Conservation (phyloP, 1,140 invertebrate genomes). For the Zaprionus kolodkinae region DNA sequence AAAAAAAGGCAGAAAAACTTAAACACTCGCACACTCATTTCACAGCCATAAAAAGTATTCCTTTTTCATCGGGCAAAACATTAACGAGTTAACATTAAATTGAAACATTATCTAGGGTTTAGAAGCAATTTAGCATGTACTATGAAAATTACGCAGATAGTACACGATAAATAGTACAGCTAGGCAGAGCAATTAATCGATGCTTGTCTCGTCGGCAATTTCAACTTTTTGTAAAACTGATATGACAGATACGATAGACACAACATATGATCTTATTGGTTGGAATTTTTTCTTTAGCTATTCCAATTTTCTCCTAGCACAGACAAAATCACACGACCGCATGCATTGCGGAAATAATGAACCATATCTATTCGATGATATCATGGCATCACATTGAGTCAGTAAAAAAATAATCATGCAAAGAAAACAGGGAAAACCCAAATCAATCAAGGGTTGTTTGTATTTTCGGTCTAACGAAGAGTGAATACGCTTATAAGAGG, state of each 20-base stretch:
- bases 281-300: neutral
- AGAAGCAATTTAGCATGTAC: neutral
- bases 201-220: neutral
- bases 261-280: neutral
- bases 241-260: neutral
- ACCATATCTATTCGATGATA: neutral
- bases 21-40: slow-evolving; percentile 16
- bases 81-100: neutral
- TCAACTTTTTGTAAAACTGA: neutral
- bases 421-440: slow-evolving; percentile 2
- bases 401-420: slow-evolving; percentile 1
- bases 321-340: neutral
- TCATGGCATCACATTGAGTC: neutral
- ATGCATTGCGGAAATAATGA: neutral
- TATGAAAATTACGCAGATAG: neutral
- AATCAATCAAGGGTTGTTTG: neutral
- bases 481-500: neutral
- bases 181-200: neutral
- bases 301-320: neutral
- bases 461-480: neutral
- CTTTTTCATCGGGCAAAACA: neutral
- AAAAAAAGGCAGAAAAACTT: neutral
- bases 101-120: neutral
- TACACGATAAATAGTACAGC: neutral
- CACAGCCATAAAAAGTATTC: neutral